Evolutionary conservation across 1,140 invertebrate genomes (phyloP).

Genomic region (Linepithema humile): DNA sequence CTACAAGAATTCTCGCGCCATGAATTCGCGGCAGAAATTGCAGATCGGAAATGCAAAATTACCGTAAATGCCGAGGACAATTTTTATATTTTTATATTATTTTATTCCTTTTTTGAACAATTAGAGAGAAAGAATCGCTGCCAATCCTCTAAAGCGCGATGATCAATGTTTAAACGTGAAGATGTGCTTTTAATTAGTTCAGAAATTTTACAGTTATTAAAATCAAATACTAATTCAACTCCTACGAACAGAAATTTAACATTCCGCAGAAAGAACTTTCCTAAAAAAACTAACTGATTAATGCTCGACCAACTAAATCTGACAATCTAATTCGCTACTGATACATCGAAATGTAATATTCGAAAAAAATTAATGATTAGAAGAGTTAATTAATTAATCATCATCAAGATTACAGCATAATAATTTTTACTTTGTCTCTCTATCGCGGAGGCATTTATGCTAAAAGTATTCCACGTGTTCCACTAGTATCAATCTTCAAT

Average conservation of each 20-base stretch:
- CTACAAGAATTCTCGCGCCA: slow-evolving; percentile 7
- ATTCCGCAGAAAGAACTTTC: neutral
- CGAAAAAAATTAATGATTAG: neutral
- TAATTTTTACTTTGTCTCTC: neutral
- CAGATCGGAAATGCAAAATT: slow-evolving; percentile 9
- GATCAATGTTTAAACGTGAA: neutral
- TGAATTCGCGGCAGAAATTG: neutral
- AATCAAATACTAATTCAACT: neutral
- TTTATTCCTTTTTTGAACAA: slow-evolving; percentile 3
- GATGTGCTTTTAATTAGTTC: neutral
- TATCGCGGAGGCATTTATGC: neutral
- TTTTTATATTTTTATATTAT: neutral
- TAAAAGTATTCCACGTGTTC: neutral
- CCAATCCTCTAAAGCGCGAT: neutral
- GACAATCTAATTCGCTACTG: neutral
- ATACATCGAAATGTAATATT: neutral
- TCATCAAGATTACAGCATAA: neutral
- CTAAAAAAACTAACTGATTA: neutral
- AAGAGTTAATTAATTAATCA: neutral
- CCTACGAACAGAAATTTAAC: slow-evolving; percentile 14
- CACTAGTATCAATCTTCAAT: neutral
- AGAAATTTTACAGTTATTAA: neutral
- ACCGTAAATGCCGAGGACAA: neutral
- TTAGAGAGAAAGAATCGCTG: neutral
- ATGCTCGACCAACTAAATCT: neutral